Base-by-base conservation (phyloP, 2,888 invertebrate species). In the Netelia inedita region DNA sequence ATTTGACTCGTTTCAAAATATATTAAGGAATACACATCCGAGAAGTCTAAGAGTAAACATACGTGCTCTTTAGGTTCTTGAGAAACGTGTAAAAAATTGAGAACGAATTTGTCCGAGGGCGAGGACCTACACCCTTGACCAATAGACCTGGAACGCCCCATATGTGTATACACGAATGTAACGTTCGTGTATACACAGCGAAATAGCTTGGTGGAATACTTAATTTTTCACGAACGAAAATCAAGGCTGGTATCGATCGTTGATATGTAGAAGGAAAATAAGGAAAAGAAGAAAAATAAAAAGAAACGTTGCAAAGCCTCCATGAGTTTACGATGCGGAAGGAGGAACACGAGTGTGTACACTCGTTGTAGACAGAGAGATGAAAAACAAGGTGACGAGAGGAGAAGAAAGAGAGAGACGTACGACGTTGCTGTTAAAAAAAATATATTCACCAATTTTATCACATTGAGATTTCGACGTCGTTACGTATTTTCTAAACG, bases 141-240 rank as follows among this genome's bases (percentile, higher is more conserved):
- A 16, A n/a, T 16, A n/a, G 16, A 53, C 16, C 53, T 16, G 1
- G n/a, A 53, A n/a, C n/a, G 53, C 3, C 53, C n/a, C 53, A 57
- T 16, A 57, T 57, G 10, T 57, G 6, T 19, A 57, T 57, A 16
- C 10, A 57, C 19, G 19, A 9, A 8, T 19, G 16, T 35, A 35
- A 6, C 35, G 35, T 35, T 6, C n/a, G n/a, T n/a, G n/a, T n/a
- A n/a, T n/a, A n/a, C n/a, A n/a, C n/a, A n/a, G n/a, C n/a, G n/a
- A n/a, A n/a, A n/a, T n/a, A n/a, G n/a, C n/a, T n/a, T n/a, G n/a
- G 79, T 65, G 53, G 59, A 72, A 72, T 69, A 66, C 75, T 83
- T 76, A 80, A 83, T 83, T 76, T 83, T 83, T 83, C 75, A 83
- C 59, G 83, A 75, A 80, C 65, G 59, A 80, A 79, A 80, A 75